Evolutionary conservation across 2,113 vertebrate genomes (phyloP).

Genomic region (Bubalus kerabau): DNA sequence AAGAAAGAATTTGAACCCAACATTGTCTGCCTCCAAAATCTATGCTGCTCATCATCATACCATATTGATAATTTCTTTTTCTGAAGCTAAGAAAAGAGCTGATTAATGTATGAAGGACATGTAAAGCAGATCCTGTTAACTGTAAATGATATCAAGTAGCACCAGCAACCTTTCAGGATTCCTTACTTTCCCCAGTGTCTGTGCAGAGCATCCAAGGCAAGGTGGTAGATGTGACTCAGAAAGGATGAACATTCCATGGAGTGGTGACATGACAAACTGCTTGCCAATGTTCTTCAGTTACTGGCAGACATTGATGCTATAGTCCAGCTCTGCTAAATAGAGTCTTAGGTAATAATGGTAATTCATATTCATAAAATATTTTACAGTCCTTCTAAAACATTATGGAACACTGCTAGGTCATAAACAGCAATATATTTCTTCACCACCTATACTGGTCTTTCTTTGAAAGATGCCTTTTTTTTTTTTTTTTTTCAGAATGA

Average conservation of each 20-base stretch:
- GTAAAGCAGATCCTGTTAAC: not conserved
- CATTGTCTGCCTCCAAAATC: not conserved
- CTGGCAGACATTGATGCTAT: not conserved
- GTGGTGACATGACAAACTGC: not conserved
- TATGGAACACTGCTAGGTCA: not conserved
- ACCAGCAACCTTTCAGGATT: not conserved
- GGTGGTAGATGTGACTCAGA: not conserved
- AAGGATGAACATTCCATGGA: not conserved
- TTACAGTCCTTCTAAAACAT: not conserved
- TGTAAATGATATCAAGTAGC: not conserved
- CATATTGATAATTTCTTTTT: not conserved
- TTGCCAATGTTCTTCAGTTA: not conserved
- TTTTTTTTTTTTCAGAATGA: not conserved
- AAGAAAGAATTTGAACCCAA: not conserved
- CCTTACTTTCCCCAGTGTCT: not conserved
- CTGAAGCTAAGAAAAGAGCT: not conserved
- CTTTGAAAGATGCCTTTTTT: not conserved
- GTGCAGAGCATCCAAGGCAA: not conserved
- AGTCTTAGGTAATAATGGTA: not conserved
- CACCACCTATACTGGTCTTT: not conserved
- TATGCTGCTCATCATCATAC: not conserved
- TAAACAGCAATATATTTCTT: not conserved
- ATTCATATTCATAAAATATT: not conserved
- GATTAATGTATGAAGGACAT: not conserved
- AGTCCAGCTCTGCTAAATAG: not conserved